Percentiles rank a stretch among this genome's conserved stretches.
Evolutionary conservation across 2,113 vertebrate genomes (phyloP).

Genomic region (Phyllostomus hastatus): DNA sequence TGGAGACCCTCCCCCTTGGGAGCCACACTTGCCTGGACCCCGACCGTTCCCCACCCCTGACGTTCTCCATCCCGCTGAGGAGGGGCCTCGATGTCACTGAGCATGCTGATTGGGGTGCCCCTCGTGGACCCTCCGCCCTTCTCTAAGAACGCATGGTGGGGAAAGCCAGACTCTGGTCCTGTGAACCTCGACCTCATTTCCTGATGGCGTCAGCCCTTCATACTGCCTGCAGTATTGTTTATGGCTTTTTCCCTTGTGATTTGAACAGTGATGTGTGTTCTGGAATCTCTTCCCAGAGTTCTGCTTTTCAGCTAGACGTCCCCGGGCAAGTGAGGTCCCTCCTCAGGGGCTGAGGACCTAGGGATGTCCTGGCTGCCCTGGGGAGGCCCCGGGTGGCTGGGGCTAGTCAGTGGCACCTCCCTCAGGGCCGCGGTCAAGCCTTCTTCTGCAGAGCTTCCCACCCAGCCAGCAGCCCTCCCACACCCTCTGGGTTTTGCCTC

Average conservation of each 20-base stretch:
- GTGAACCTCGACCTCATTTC: neutral
- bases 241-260: neutral
- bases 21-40: neutral
- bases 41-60: neutral
- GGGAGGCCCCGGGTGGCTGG: neutral
- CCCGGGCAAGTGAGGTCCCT: neutral
- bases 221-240: no score
- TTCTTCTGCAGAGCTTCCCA: neutral
- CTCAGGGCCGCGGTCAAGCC: neutral
- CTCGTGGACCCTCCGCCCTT: fast-evolving
- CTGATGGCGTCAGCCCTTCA: neutral
- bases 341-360: neutral
- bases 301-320: neutral
- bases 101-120: neutral
- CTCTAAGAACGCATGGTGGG: neutral
- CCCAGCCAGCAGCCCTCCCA: neutral
- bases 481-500: neutral
- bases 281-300: neutral
- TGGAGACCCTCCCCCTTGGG: neutral
- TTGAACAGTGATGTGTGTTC: neutral
- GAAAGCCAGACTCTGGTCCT: neutral
- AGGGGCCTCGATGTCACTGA: neutral
- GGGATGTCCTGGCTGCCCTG: neutral
- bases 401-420: neutral
- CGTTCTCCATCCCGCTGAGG: neutral